Evolutionary conservation across 2,797 vertebrate species (phyloP), one percentile per base, ranked within the genome.

Genomic region (Muscicapa comitata): DNA sequence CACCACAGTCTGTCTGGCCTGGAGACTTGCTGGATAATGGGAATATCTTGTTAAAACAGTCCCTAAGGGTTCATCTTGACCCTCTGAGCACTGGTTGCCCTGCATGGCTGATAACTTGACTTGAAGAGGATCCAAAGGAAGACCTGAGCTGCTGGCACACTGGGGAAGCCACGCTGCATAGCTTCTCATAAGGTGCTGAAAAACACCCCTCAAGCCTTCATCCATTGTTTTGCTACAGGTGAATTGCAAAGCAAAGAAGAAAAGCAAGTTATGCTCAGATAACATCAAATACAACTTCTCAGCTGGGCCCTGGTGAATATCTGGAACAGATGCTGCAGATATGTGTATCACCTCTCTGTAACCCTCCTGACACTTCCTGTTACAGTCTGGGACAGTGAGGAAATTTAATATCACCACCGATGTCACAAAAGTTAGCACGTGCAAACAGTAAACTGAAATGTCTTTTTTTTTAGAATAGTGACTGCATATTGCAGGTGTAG

Each of bases 201-300:
- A 95, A 95, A 47, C 47, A 58, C 31, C 76, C 93, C 50, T 81
- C 54, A 55, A 62, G 40, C 68, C 88, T 85, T 43, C 86, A 74
- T 48, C 50, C 0, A 0, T n/a, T 62, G 72, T 57, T 93, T 66
- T 85, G 73, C 71, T 85, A 77, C 71, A 94, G 81, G 73, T 92
- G 89, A 94, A 33, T 54, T 87, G 78, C 76, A 91, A 88, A 87
- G 84, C 43, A 94, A 86, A 82, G 48, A 75, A 67, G 57, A 81
- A 86, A 95, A 86, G 31, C 2, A 3, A 88, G 65, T 79, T 87
- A 93, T 45, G 82, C 74, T 94, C 79, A 71, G 66, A 55, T 42
- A 78, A 82, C 2, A 0, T 74, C 67, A 91, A 82, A 86, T 50
- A 66, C 53, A 73, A 51, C 57, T 76, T 77, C 35, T 45, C 83